phyloP scores from a whole-genome alignment of 2,888 invertebrate genomes.

The Cylindroiulus punctatus region DNA sequence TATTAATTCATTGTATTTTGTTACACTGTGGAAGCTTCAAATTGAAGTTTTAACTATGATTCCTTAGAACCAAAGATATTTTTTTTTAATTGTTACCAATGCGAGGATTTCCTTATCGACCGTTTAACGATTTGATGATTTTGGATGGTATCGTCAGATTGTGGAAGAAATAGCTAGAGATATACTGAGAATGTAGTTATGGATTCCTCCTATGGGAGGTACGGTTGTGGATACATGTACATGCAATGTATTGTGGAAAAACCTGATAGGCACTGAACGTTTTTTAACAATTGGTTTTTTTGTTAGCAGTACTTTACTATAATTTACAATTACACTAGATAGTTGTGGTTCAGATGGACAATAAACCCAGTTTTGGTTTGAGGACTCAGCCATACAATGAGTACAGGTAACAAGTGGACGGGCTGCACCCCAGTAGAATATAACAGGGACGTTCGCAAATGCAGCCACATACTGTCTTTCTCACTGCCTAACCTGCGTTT shows the following conservation, averaged over 20 bases:
- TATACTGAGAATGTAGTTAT: background rate
- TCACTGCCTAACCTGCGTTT: no score
- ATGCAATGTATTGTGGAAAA: constrained; percentile 10
- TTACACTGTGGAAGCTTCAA: no score
- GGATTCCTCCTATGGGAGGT: constrained; percentile 30
- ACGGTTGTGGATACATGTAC: constrained; percentile 35
- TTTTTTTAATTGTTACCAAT: background rate
- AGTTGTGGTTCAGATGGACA: background rate
- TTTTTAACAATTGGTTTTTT: background rate
- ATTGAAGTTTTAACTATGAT: background rate
- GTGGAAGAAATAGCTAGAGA: constrained; percentile 27
- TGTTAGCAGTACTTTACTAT: background rate
- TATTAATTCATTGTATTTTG: no score
- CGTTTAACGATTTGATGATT: background rate
- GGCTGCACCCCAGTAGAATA: no score
- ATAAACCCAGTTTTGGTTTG: no score
- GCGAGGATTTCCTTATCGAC: background rate
- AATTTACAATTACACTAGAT: background rate
- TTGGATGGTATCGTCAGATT: background rate
- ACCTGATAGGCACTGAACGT: constrained; percentile 31
- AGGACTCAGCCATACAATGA: no score
- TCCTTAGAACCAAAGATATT: background rate
- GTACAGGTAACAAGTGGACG: no score
- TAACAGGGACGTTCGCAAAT: no score
- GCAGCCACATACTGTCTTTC: no score